phyloP scores from a whole-genome alignment of 92 coral and sea anemone species.

The Epizoanthus scotinus region DNA sequence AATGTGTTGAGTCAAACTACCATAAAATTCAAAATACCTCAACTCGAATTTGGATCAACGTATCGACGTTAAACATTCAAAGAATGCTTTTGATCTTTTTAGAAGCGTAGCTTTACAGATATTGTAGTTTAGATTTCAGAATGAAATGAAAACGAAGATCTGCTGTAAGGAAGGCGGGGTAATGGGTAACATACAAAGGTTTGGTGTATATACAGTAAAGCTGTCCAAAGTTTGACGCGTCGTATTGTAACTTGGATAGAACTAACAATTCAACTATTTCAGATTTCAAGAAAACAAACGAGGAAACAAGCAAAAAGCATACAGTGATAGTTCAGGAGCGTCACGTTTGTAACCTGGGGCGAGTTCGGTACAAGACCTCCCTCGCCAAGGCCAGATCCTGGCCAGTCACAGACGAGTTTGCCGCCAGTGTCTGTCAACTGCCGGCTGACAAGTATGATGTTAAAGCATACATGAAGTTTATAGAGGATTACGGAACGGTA shows the following conservation, averaged over 20 bases:
- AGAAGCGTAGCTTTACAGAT: too few relatives aligned
- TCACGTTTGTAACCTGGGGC: not conserved
- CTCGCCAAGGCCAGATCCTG: conserved; percentile 14
- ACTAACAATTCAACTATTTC: not conserved
- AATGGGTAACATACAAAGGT: too few relatives aligned
- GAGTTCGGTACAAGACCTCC: conserved; percentile 6
- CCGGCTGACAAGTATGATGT: conserved; percentile 19
- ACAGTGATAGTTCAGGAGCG: conserved; percentile 5
- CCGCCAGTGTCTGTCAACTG: conserved; percentile 2
- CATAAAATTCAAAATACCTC: too few relatives aligned
- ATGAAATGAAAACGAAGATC: too few relatives aligned
- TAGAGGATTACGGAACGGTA: conserved; percentile 14
- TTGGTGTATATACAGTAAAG: not conserved
- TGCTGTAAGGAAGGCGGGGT: too few relatives aligned
- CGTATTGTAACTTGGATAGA: not conserved
- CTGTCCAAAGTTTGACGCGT: not conserved
- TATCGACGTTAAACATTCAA: too few relatives aligned
- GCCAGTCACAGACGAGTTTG: conserved; percentile 3
- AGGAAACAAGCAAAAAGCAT: conserved; percentile 11
- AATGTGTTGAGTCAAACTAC: too few relatives aligned
- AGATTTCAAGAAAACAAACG: conserved; percentile 19
- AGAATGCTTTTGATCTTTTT: too few relatives aligned
- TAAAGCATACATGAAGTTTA: conserved; percentile 15
- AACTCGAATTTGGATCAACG: too few relatives aligned
- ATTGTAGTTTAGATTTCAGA: too few relatives aligned